These are phyloP conservation scores for Nephrotoma flavescens DNA, from an alignment of 2,888 invertebrate species.

Conservation along the genomic window DNA sequence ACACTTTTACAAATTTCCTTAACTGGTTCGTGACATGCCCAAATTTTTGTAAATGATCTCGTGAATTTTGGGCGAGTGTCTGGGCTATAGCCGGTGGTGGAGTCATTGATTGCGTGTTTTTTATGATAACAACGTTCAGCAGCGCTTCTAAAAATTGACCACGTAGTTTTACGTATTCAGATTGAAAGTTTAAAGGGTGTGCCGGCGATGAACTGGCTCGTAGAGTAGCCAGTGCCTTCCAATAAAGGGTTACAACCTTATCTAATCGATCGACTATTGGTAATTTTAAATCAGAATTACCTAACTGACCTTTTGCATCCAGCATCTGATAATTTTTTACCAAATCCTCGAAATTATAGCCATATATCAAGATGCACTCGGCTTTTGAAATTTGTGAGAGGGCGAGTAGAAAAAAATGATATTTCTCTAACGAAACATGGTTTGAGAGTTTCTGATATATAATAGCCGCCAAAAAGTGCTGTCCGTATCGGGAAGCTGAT, in stretches of 20 bases:
- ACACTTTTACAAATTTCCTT: constrained; percentile 56
- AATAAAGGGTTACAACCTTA: constrained; percentile 43
- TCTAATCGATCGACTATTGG: constrained; percentile 36
- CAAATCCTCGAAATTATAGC: constrained; percentile 34
- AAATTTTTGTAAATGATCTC: constrained; percentile 63
- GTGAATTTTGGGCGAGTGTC: constrained; percentile 59
- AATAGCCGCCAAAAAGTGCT: constrained; percentile 53
- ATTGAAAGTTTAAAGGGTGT: constrained; percentile 43
- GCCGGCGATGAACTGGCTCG: constrained; percentile 33
- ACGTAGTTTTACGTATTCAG: constrained; percentile 61
- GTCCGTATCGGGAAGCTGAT: constrained; percentile 74
- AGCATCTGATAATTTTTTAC: constrained; percentile 23
- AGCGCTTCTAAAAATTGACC: constrained; percentile 55
- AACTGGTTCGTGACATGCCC: constrained; percentile 68
- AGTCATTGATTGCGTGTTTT: constrained; percentile 53
- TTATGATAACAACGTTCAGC: constrained; percentile 29
- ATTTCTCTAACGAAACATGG: constrained; percentile 69
- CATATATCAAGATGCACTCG: constrained; percentile 46
- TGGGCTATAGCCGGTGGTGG: constrained; percentile 88
- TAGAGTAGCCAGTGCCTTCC: constrained; percentile 43
- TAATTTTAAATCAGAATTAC: constrained; percentile 21
- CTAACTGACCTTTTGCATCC: constrained; percentile 19
- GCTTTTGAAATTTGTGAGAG: constrained; percentile 62
- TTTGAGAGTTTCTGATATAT: constrained; percentile 48
- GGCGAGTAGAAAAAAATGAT: constrained; percentile 77